phyloP scores from a whole-genome alignment of 2,797 vertebrate species.

The Chrysocyon brachyurus region DNA sequence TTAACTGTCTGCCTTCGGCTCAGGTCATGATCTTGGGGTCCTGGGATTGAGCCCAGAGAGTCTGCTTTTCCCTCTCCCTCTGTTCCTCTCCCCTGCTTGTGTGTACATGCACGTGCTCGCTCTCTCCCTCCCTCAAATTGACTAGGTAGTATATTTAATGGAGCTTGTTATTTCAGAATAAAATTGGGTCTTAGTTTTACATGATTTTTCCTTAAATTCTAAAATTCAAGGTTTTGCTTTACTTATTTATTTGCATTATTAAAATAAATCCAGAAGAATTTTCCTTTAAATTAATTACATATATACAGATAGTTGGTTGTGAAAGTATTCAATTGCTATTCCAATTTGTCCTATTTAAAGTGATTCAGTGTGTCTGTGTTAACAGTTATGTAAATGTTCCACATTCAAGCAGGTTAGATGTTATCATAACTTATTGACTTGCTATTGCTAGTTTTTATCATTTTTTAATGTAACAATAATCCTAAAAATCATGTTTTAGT shows the following conservation, averaged over 20 bases:
- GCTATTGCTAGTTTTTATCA: slow-evolving; percentile 89
- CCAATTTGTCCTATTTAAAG: slow-evolving; percentile 86
- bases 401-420: slow-evolving; percentile 93
- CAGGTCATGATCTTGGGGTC: background rate
- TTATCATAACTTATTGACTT: slow-evolving; percentile 91
- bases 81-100: background rate
- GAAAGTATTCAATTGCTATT: slow-evolving; percentile 75
- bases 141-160: background rate
- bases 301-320: slow-evolving; percentile 42
- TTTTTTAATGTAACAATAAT: slow-evolving; percentile 87
- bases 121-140: background rate
- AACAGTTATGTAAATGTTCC: slow-evolving; percentile 90
- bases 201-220: slow-evolving; percentile 68
- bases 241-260: slow-evolving; percentile 63
- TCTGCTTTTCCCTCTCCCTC: background rate
- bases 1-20: background rate
- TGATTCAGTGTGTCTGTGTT: slow-evolving; percentile 83
- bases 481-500: slow-evolving; percentile 85
- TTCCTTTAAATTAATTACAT: slow-evolving; percentile 71
- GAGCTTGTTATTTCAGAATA: slow-evolving; percentile 65
- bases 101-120: too few relatives aligned
- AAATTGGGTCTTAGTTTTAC: slow-evolving; percentile 52
- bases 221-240: slow-evolving; percentile 51
- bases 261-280: slow-evolving; percentile 52
- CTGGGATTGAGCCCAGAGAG: background rate